Percentiles rank a stretch among this genome's conserved stretches.
Evolutionary conservation across 2,797 vertebrate species (phyloP).

Genomic region (Glyptemys insculpta): DNA sequence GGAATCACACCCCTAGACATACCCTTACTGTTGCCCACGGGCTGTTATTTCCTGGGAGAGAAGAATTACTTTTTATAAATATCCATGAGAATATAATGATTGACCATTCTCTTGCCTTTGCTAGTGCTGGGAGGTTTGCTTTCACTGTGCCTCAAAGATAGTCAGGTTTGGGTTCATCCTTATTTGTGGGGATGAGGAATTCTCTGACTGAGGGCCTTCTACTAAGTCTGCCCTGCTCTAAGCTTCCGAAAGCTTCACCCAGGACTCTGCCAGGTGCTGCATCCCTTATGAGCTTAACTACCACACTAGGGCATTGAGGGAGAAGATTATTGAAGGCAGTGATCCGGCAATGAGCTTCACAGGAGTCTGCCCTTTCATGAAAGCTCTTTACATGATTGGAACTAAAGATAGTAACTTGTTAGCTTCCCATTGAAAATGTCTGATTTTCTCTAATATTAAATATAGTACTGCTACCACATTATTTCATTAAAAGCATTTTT

Average conservation of each 20-base stretch:
- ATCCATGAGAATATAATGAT: not conserved
- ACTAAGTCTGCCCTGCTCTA: not conserved
- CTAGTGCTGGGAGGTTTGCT: not conserved
- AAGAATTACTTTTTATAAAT: not conserved
- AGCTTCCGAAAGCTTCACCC: not conserved
- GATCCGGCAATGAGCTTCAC: not conserved
- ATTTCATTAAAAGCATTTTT: not conserved
- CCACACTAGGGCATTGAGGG: not conserved
- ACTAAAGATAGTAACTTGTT: not conserved
- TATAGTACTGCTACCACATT: accelerated
- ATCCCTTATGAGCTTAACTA: not conserved
- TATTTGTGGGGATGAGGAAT: not conserved
- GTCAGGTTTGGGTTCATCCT: not conserved
- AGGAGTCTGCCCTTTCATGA: not conserved
- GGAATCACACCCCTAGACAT: not conserved
- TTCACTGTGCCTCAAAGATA: not conserved
- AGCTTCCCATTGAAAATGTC: not conserved
- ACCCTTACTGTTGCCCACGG: not conserved
- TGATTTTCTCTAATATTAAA: not conserved
- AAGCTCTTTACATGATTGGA: not conserved
- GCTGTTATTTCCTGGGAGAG: not conserved
- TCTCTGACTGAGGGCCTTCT: not conserved
- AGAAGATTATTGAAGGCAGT: not conserved
- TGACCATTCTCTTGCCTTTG: not conserved
- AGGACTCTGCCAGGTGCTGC: not conserved